Conservation (phyloP, 2,797 vertebrate species). For the Xyrichtys novacula region DNA sequence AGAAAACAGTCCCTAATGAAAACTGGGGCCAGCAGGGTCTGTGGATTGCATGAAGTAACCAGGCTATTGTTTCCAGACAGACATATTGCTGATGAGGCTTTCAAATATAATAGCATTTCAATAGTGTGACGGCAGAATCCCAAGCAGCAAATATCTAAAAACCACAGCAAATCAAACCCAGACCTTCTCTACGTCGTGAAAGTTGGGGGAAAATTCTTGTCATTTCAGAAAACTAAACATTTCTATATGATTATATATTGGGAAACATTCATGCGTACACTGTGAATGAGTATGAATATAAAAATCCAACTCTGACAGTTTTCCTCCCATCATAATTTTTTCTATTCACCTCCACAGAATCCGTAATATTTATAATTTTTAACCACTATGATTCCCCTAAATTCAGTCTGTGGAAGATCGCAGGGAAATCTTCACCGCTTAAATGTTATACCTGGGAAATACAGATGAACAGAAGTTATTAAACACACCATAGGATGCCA, state of each 20-base stretch:
- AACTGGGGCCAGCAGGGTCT: slow-evolving; percentile 10
- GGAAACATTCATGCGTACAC: not conserved
- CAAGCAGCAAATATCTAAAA: slow-evolving; percentile 8
- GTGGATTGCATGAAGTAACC: slow-evolving; percentile 16
- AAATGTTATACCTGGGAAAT: slow-evolving; percentile 69
- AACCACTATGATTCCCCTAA: slow-evolving; percentile 42
- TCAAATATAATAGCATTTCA: slow-evolving; percentile 15
- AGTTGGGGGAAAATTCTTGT: not conserved
- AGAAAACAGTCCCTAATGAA: slow-evolving; percentile 23
- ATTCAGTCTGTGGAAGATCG: slow-evolving; percentile 43
- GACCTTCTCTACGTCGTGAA: not conserved
- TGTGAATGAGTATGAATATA: slow-evolving; percentile 2
- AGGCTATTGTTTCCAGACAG: slow-evolving; percentile 17
- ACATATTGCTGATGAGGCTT: slow-evolving; percentile 19
- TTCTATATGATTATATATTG: slow-evolving; percentile 6
- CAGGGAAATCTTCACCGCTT: slow-evolving; percentile 40
- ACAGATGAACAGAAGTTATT: slow-evolving; percentile 57
- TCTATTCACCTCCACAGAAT: not conserved
- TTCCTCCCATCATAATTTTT: slow-evolving; percentile 9
- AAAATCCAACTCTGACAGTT: slow-evolving; percentile 17
- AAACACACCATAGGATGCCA: slow-evolving; percentile 62
- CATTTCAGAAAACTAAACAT: not conserved
- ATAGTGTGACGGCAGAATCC: not conserved
- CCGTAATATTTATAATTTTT: slow-evolving; percentile 46
- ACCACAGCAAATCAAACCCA: slow-evolving; percentile 27